These are phyloP conservation scores for Phainopepla nitens DNA, from an alignment of 2,113 vertebrate genomes.

Conservation along the genomic window DNA sequence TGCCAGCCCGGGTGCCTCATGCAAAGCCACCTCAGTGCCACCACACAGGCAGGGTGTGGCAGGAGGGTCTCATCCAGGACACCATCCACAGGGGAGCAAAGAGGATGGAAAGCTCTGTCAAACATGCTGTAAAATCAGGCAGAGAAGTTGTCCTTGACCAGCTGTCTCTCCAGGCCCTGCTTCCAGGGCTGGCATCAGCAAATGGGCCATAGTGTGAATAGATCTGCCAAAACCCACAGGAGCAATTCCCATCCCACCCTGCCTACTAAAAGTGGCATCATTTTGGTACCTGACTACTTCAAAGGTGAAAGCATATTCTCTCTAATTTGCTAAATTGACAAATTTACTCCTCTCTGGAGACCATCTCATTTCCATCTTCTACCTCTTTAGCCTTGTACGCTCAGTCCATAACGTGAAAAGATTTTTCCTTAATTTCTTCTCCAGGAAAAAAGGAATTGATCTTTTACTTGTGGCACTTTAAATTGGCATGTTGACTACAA, in stretches of 20 bases:
- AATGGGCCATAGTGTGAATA: neutral
- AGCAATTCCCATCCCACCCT: neutral
- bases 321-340: neutral
- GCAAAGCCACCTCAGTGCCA: fast-evolving
- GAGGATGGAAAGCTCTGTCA: neutral
- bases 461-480: neutral
- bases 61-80: neutral
- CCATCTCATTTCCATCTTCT: neutral
- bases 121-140: neutral
- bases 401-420: neutral
- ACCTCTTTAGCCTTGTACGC: neutral
- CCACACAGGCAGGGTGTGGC: fast-evolving
- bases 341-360: neutral
- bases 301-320: neutral
- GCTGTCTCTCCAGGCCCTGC: fast-evolving
- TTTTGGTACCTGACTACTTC: neutral
- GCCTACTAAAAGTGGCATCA: neutral
- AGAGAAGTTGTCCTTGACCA: neutral
- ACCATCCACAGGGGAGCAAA: fast-evolving
- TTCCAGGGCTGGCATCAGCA: neutral
- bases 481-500: neutral
- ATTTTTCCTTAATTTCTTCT: neutral
- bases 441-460: neutral
- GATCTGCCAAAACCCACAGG: neutral
- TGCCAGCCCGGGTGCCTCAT: fast-evolving